Base-by-base conservation (phyloP, 2,888 invertebrate species). In the Zygothrica quintamaculata region DNA sequence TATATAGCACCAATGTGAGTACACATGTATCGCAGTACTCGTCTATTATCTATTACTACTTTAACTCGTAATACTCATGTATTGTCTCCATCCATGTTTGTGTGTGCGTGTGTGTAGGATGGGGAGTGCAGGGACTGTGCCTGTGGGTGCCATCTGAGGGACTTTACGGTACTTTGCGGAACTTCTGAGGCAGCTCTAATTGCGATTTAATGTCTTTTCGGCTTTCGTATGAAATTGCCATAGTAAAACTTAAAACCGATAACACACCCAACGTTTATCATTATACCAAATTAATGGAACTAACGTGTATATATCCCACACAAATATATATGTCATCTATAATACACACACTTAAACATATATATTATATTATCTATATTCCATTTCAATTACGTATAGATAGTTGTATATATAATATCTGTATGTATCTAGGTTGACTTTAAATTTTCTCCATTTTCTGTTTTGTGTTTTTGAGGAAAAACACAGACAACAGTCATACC, bases 161-260 rank as follows among this genome's bases (percentile, higher is more conserved):
- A 22, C 18, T 22, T 2, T 22, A 22, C 18, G 18, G 18, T 22
- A 29, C 37, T 43, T 48, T 42, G 37, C 25, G 71, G 42, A 31
- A 65, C 70, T 70, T 48, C 70, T 70, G 70, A 52, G 33, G 67
- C 78, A 69, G 68, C 55, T 77, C 77, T 84, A 84, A 84, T 84
- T 84, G 85, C 84, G 85, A 87, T 84, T 84, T 84, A 84, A 84
- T 84, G 84, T 87, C 84, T 70, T 82, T 82, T 76, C 64, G 67
- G 60, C 65, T 78, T 76, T 76, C 75, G 39, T 59, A 72, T 64
- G 80, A 74, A 79, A 79, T 59, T 50, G 61, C 56, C 56, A 18
- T n/a, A 74, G 67, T 59, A 58, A 72, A 72, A 60, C 56, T 47
- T 57, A 47, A n/a, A 53, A 31, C 59, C 74, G 79, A 84, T 79